A percentile compares a stretch with the other conserved stretches of the same genome.
These are phyloP conservation scores for Loriculus beryllinus DNA, from an alignment of 2,797 vertebrate species.

Conservation along the genomic window DNA sequence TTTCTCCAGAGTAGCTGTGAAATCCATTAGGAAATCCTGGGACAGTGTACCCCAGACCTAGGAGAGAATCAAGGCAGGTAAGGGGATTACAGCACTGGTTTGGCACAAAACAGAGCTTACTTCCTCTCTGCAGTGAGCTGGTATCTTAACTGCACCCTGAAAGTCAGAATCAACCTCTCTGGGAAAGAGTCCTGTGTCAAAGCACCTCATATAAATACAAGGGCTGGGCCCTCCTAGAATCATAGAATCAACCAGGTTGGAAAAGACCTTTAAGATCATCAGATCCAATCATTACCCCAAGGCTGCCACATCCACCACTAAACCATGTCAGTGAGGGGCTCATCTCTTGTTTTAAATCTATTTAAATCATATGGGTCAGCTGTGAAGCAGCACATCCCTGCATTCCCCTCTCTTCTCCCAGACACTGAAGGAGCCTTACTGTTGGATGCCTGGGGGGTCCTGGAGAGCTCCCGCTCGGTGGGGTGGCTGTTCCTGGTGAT, in stretches of 20 bases:
- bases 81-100: background rate
- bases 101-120: background rate
- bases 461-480: conserved; percentile 84
- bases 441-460: conserved; percentile 84
- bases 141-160: background rate
- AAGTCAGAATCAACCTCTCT: background rate
- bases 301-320: background rate
- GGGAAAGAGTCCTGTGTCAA: background rate
- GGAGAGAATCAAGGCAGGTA: background rate
- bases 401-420: background rate
- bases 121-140: background rate
- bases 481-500: conserved; percentile 87
- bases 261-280: background rate
- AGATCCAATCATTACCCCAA: background rate
- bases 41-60: conserved; percentile 88
- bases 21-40: conserved; percentile 94
- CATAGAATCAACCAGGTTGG: background rate
- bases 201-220: background rate
- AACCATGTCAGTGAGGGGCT: background rate
- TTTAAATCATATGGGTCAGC: background rate
- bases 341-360: background rate
- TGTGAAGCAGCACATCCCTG: background rate
- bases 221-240: background rate
- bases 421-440: conserved; percentile 72
- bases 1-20: conserved; percentile 88